Percentiles rank a stretch among this genome's conserved stretches.
phyloP scores from a whole-genome alignment of 2,113 vertebrate species.

The Lepidothrix coronata region DNA sequence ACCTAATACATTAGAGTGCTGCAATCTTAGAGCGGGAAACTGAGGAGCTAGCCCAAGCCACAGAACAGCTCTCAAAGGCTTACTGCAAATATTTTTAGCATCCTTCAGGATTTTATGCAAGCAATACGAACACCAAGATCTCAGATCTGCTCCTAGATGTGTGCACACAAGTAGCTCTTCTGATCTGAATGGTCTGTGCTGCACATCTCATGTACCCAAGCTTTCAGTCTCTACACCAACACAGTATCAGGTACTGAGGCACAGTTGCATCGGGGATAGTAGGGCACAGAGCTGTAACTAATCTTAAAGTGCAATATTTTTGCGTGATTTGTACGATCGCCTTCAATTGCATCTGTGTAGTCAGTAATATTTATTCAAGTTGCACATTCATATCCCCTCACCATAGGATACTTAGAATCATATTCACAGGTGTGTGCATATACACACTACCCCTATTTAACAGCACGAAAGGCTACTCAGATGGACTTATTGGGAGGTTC shows the following conservation, averaged over 20 bases:
- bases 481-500: not conserved
- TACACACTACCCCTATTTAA: not conserved
- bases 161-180: not conserved
- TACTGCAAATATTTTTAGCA: not conserved
- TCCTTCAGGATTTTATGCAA: not conserved
- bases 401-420: not conserved
- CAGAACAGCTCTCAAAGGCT: not conserved
- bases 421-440: not conserved
- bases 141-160: not conserved
- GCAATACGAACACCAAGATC: not conserved
- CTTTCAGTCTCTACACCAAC: not conserved
- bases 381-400: not conserved
- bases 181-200: not conserved
- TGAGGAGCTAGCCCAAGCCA: not conserved
- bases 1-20: slow-evolving; percentile 6
- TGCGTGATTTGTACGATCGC: not conserved
- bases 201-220: not conserved
- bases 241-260: not conserved
- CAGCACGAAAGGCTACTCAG: not conserved
- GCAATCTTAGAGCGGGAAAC: not conserved
- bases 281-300: not conserved
- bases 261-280: not conserved
- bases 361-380: not conserved
- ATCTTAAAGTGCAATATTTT: slow-evolving; percentile 5
- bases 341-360: not conserved